Evolutionary conservation across 1,140 invertebrate species (phyloP).

Genomic region (Drosophila nikananu): DNA sequence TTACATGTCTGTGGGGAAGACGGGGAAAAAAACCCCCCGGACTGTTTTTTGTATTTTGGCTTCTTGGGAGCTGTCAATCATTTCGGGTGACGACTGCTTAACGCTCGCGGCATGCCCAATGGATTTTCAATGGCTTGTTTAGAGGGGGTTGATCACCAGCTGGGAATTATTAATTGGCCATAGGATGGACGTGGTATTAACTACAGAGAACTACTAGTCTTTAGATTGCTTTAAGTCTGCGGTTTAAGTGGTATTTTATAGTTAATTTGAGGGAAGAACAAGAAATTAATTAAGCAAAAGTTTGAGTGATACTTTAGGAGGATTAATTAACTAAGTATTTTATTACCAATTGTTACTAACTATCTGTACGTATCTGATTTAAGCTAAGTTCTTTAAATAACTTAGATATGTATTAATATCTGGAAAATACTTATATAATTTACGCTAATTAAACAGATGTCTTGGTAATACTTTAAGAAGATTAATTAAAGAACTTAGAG

Average conservation of each 20-base stretch:
- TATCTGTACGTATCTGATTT: too few species aligned
- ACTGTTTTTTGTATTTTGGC: neutral
- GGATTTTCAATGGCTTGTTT: constrained; percentile 1
- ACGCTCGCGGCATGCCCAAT: constrained; percentile 21
- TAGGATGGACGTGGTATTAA: neutral
- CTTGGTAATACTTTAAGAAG: too few species aligned
- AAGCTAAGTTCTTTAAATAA: too few species aligned
- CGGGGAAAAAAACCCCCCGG: constrained; percentile 39
- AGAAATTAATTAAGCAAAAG: neutral
- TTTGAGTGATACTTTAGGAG: neutral
- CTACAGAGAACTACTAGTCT: constrained; percentile 23
- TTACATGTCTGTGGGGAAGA: constrained; percentile 35
- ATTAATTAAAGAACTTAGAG: too few species aligned
- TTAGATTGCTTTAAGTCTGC: neutral
- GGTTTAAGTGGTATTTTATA: constrained; percentile 1
- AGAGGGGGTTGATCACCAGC: constrained; percentile 4
- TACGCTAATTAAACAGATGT: too few species aligned
- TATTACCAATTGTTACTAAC: neutral
- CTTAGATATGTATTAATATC: too few species aligned
- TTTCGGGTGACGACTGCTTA: constrained; percentile 4
- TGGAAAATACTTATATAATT: too few species aligned
- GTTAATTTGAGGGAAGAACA: neutral
- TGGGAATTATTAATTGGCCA: constrained; percentile 26
- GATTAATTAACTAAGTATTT: neutral
- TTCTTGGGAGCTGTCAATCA: constrained; percentile 55